phyloP scores from a whole-genome alignment of 2,888 invertebrate genomes.

The Phasia obesa region DNA sequence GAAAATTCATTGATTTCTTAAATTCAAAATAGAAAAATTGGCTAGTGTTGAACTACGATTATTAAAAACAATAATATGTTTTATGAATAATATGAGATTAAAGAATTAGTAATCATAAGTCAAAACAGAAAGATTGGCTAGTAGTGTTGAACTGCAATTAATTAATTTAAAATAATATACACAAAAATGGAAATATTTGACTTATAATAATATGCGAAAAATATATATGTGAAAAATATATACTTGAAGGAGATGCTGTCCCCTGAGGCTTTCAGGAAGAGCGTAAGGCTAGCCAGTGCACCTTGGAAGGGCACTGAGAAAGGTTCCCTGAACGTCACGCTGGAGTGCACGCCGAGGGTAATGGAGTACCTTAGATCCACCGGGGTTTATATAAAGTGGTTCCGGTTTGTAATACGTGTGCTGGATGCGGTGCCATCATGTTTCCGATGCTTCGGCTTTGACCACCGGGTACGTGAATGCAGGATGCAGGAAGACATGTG shows the following conservation, averaged over 20 bases:
- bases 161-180: too few relatives aligned
- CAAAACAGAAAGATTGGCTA: too few relatives aligned
- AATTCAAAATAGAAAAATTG: too few relatives aligned
- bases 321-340: not conserved
- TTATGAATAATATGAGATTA: too few relatives aligned
- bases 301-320: not conserved
- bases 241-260: not conserved
- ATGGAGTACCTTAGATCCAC: not conserved
- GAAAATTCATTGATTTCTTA: too few relatives aligned
- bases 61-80: too few relatives aligned
- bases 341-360: not conserved
- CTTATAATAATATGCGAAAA: too few relatives aligned
- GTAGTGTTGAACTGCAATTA: too few relatives aligned
- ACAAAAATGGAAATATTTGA: too few relatives aligned
- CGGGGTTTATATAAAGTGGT: not conserved
- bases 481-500: not conserved
- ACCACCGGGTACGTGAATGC: not conserved
- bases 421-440: not conserved
- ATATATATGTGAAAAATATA: too few relatives aligned
- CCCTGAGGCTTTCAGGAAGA: not conserved
- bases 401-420: not conserved
- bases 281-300: not conserved
- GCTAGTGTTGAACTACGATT: too few relatives aligned
- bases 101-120: too few relatives aligned
- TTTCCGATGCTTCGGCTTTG: not conserved